Evolutionary conservation across 2,888 invertebrate genomes (phyloP), one percentile per base, ranked within the genome.

Genomic region (Lucinisca nassula): DNA sequence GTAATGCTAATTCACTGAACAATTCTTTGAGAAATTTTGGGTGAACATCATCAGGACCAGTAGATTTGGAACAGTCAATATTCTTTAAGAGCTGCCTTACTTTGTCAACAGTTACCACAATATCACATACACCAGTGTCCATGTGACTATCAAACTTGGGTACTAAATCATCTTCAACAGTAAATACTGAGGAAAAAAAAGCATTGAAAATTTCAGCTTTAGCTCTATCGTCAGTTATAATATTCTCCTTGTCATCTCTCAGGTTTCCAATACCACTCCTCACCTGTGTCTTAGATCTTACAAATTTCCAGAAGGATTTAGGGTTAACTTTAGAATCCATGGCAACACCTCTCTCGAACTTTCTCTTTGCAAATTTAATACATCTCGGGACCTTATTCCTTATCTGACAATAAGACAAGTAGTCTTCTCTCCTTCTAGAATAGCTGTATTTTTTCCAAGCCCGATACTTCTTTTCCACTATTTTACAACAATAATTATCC

Each of bases 371-470:
- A 45, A 30, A 79, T 27, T 32, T 24, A 38, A 73, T 30, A 24
- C 73, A 73, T 32, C 72, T 73, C 14, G 81, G 38, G 0, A 74
- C 61, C 38, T 32, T 74, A 32, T 81, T 81, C 32, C 74, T 73
- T 14, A 74, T 35, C 37, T 58, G 35, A 74, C 74, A 74, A 38
- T 81, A 81, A 21, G 76, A 45, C n/a, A 55, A 30, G 38, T 76
- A 75, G 49, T 82, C 82, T 30, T 61, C 61, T 45, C 38, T 74
- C 8, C 74, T 51, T 35, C 67, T 72, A 21, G 74, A 72, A 35
- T 38, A 55, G n/a, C 73, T 73, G 38, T 45, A 81, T 35, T 61
- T 73, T 40, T 81, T 81, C 81, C 81, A 81, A 21, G 81, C 81
- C 10, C 40, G 35, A 73, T 81, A 81, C n/a, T 81, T 81, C 40